A percentile compares a stretch with the other conserved stretches of the same genome.
phyloP scores from a whole-genome alignment of 2,888 invertebrate species.

The Apodemia mormo region DNA sequence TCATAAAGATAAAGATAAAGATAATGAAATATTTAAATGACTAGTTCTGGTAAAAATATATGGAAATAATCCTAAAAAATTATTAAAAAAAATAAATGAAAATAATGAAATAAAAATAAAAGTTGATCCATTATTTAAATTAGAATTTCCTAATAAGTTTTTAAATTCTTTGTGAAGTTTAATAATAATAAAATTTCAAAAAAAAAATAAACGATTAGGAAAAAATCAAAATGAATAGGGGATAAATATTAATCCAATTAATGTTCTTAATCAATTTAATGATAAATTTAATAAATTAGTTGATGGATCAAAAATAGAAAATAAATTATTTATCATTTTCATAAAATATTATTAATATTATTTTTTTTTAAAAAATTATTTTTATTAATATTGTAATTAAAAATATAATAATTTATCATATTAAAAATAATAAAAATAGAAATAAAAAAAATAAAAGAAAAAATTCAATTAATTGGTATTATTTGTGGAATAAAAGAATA shows the following conservation, averaged over 20 bases:
- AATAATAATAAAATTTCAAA: slow-evolving; percentile 72
- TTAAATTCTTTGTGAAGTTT: slow-evolving; percentile 82
- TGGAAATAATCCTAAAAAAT: slow-evolving; percentile 86
- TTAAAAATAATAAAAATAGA: slow-evolving; percentile 72
- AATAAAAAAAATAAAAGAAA: slow-evolving; percentile 65
- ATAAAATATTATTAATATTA: slow-evolving; percentile 48
- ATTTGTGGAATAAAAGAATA: slow-evolving; percentile 87
- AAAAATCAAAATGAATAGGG: slow-evolving; percentile 79
- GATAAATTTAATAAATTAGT: slow-evolving; percentile 74
- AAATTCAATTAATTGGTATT: slow-evolving; percentile 82
- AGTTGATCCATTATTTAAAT: slow-evolving; percentile 70
- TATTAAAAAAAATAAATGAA: slow-evolving; percentile 83
- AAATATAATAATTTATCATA: slow-evolving; percentile 76
- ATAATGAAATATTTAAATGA: slow-evolving; percentile 82
- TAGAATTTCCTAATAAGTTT: slow-evolving; percentile 67
- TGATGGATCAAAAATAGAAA: slow-evolving; percentile 85
- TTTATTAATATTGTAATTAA: slow-evolving; percentile 49
- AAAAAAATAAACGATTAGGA: slow-evolving; percentile 72
- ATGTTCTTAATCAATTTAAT: slow-evolving; percentile 83
- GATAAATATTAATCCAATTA: slow-evolving; percentile 74
- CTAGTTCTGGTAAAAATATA: slow-evolving; percentile 87
- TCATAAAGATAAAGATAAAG: slow-evolving; percentile 84
- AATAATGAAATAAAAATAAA: slow-evolving; percentile 82
- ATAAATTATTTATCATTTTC: slow-evolving; percentile 86
- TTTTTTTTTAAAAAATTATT: slow-evolving; percentile 46